Percentiles rank a stretch among this genome's conserved stretches.
Evolutionary conservation across 2,797 vertebrate genomes (phyloP).

Genomic region (Cossypha polioptera): DNA sequence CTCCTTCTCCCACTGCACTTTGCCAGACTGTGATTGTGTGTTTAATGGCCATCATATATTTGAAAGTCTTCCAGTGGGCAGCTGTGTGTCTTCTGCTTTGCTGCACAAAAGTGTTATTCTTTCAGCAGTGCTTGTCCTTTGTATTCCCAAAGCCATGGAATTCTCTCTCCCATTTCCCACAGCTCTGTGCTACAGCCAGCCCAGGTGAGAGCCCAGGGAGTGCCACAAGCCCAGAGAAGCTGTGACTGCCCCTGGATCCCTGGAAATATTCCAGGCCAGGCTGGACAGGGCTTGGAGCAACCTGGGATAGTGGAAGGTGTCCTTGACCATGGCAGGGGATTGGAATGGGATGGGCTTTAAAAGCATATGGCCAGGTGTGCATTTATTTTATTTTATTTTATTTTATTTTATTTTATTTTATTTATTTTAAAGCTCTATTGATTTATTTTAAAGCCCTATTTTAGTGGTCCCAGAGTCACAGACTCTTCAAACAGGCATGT

Average conservation of each 20-base stretch:
- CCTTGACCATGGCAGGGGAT: not conserved
- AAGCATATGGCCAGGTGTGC: not conserved
- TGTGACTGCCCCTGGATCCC: not conserved
- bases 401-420: no score
- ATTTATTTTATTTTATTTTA: no score
- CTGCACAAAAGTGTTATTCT: slow-evolving; percentile 3
- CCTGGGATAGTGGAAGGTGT: not conserved
- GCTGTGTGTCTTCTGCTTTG: slow-evolving; percentile 14
- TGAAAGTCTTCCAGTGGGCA: not conserved
- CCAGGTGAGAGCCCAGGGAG: not conserved
- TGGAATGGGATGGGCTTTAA: not conserved
- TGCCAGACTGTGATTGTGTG: not conserved
- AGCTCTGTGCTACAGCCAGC: not conserved
- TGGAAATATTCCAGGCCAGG: not conserved
- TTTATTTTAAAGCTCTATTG: not conserved
- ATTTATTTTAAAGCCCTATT: not conserved
- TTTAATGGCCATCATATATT: not conserved
- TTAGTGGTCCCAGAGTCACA: not conserved
- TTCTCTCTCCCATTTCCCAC: not conserved
- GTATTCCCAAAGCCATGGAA: not conserved
- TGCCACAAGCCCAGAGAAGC: not conserved
- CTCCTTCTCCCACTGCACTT: not conserved
- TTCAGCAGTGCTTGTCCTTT: not conserved
- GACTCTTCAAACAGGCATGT: fast-evolving
- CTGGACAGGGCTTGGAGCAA: fast-evolving